Evolutionary conservation across 2,888 invertebrate genomes (phyloP), one percentile per base, ranked within the genome.

Genomic region (Acronicta aceris): DNA sequence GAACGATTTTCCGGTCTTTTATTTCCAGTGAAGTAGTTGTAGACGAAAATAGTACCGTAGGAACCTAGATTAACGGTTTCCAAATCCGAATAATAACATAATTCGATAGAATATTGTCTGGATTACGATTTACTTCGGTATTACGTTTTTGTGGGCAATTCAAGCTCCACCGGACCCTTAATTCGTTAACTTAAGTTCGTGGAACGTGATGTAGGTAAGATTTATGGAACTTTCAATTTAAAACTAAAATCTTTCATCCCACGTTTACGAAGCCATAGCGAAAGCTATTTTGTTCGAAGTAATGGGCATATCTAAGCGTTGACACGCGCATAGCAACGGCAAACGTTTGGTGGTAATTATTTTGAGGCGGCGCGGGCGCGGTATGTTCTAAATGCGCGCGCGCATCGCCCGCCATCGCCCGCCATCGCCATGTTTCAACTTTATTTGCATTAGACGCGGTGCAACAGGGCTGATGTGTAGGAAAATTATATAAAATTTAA

Each of bases 391-490:
- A 78, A 79, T 75, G 71, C 73, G 79, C 66, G 66, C 71, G 68
- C 76, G 77, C 78, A 58, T 73, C 69, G 70, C 43, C 55, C 43
- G 56, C 55, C 78, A 58, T 73, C 69, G 70, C 43, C 55, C 43
- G 56, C 55, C 41, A 13, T 51, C 47, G 50, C 61, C 61, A 58
- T 60, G 59, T 66, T 81, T 77, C 61, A 61, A 71, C 74, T 75
- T 81, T 83, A 82, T 80, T 84, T 82, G 81, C 79, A 72, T 73
- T 69, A 21, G 53, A 58, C 50, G 47, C 58, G 48, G 52, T 74
- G 71, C 65, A 71, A 38, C 74, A 84, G 83, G 84, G 84, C 46
- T 83, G 81, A 5, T 59, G 33, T 43, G 8, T 8, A 8, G 4
- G 3, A 5, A 33, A 49, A 45, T 51, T 42, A 15, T 16, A 40